These are phyloP conservation scores for Himantopus leucocephalus DNA, from an alignment of 2,113 vertebrate species.

Conservation along the genomic window DNA sequence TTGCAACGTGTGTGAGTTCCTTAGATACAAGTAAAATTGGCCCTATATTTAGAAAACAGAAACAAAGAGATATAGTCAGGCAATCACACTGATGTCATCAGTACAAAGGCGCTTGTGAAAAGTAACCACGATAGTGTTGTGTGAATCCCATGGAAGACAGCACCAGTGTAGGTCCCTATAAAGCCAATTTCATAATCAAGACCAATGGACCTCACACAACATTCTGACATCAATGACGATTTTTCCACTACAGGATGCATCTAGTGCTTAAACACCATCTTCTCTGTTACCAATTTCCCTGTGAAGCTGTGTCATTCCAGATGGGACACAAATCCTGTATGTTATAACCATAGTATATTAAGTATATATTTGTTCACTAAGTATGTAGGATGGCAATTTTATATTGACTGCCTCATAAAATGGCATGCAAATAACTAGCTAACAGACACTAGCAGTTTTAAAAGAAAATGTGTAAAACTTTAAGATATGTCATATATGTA, in stretches of 20 bases:
- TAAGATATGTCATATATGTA: neutral
- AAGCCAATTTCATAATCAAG: neutral
- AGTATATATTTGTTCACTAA: neutral
- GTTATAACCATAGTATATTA: neutral
- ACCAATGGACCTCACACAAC: neutral
- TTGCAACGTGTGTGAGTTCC: neutral
- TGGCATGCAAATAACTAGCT: neutral
- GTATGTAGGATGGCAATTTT: neutral
- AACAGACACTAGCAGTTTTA: neutral
- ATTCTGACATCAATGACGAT: neutral
- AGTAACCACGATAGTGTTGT: rapidly evolving
- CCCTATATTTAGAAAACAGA: conserved; percentile 32
- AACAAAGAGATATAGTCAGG: neutral
- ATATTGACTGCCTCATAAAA: neutral
- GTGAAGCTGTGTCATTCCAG: neutral
- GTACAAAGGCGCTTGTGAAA: neutral
- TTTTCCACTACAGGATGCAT: neutral
- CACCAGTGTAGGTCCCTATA: rapidly evolving
- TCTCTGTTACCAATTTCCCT: neutral
- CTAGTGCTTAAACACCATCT: neutral
- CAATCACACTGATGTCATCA: neutral
- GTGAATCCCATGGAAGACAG: neutral
- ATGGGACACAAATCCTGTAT: neutral
- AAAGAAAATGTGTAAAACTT: neutral
- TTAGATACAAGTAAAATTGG: neutral